Evolutionary conservation across 2,113 vertebrate species (phyloP), one percentile per base, ranked within the genome.

Genomic region (Cyanoderma ruficeps): DNA sequence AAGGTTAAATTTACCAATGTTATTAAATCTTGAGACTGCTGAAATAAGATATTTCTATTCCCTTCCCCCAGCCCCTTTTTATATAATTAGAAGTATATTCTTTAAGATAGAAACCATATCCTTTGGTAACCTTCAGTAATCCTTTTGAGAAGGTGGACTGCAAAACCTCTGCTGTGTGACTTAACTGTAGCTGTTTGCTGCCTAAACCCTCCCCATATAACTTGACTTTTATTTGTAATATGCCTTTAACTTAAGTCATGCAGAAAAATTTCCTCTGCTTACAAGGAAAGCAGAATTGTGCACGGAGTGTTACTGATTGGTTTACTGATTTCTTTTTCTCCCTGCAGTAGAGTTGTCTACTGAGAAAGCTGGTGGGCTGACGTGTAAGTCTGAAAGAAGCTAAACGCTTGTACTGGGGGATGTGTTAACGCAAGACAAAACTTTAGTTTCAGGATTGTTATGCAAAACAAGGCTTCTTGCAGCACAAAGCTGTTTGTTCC

Each of bases 201-300:
- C 24, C 33, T 46, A 63, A 67, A 20, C 4, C 5, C 4, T 23
- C 23, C 9, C 5, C 15, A 7, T 0, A 3, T 61, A 85, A 50
- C 35, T 70, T 88, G 67, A 77, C 31, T 56, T 92, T 55, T 64
- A 33, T 83, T 83, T 63, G 75, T 74, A 83, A 68, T 85, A 49
- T 1, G 6, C 47, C 93, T 90, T 86, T 93, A 90, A 83, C 71
- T 93, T 57, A 68, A 94, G 80, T 90, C 76, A 93, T 60, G 88
- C 79, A 68, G 76, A 97, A 90, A 63, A 78, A 81, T 93, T 90
- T 64, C n/a, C 18, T 87, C 60, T 84, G 89, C 68, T 96, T 90
- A 86, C 68, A 96, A 46, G 42, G 86, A 92, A 86, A 20, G 55
- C 77, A 89, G 67, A 96, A 86, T 70, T 92, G 78, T 74, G 46